Evolutionary conservation across 2,797 vertebrate species (phyloP), one percentile per base, ranked within the genome.

Genomic region (Calcarius lapponicus): DNA sequence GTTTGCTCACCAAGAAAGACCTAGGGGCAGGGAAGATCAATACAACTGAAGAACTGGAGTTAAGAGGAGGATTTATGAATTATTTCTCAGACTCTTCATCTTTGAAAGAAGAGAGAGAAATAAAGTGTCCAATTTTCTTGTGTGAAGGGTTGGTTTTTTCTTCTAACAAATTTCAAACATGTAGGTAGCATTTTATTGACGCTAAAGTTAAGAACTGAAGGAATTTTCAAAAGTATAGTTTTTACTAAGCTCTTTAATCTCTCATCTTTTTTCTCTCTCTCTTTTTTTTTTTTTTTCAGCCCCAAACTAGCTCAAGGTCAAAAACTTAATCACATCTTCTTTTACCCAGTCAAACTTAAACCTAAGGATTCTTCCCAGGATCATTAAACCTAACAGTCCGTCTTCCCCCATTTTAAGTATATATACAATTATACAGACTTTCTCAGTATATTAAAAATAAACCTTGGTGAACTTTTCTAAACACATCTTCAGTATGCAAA

Each of bases 11-110:
- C 54, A 31, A 42, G 71, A 58, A 89, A 80, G 71, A 85, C 67
- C 50, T 73, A 62, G 85, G 81, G 92, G 71, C 89, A 92, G 90
- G 43, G 40, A 86, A 91, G 85, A 93, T 96, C 87, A 90, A 95
- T 93, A 86, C 21, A 71, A 22, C 42, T 78, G 65, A 47, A 91
- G 69, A 93, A 66, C 10, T 43, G 31, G 40, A 91, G 53, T 87
- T 88, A 90, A 92, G 85, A 93, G 36, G 29, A 80, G 64, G 53
- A 82, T 89, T 90, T 94, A 91, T 93, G 40, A 93, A 92, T 96
- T 93, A 87, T 91, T 95, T 91, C 91, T 87, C 26, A 91, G 54
- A 56, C 17, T 69, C 22, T 78, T 64, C 54, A 20, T 80, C 69
- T 83, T 73, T 47, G 57, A 82, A 85, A 82, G n/a, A 88, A 51